Evolutionary conservation across 1,140 invertebrate species (phyloP), one percentile per base, ranked within the genome.

Genomic region (Lepidurus packardi): DNA sequence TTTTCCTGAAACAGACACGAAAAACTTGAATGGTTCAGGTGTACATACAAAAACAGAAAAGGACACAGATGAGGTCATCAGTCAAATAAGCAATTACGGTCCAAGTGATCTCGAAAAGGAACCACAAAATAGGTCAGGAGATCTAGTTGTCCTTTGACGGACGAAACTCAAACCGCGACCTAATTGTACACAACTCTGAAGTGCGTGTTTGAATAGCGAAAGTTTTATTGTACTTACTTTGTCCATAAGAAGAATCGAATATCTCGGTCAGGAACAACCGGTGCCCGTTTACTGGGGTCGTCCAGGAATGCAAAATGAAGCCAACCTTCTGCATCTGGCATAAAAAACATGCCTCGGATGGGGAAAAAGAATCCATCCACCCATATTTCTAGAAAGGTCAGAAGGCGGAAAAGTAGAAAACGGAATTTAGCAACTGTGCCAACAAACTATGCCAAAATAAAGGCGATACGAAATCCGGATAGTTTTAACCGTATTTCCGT

Each of bases 171-270:
- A 44, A 43, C 41, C 24, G 7, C 75, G 21, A 43, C 44, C 75
- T 76, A 45, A 76, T 76, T 44, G 47, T 24, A 13, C 41, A 76
- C 47, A 25, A 45, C 47, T 43, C 47, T 16, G 47, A 45, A 75
- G 74, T 75, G 16, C n/a, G 34, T 42, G 24, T 21, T 42, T 13
- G 16, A 13, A 25, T n/a, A 13, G 34, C 6, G 25, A 75, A 9
- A 42, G 34, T 16, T 41, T 43, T 16, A 75, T 3, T 73, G 24
- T n/a, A 78, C 74, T 75, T 78, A 78, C 78, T 74, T 78, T 43
- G 78, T 78, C 78, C 78, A 78, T 16, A 78, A 43, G 44, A 74
- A 78, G 24, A 78, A 78, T 73, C 78, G 78, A 75, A 78, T 78
- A 74, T 75, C 73, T 2, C 78, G 73, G 13, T 65, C 53, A n/a